Conservation (phyloP, 2,888 invertebrate species). For the Spisula subtruncata region DNA sequence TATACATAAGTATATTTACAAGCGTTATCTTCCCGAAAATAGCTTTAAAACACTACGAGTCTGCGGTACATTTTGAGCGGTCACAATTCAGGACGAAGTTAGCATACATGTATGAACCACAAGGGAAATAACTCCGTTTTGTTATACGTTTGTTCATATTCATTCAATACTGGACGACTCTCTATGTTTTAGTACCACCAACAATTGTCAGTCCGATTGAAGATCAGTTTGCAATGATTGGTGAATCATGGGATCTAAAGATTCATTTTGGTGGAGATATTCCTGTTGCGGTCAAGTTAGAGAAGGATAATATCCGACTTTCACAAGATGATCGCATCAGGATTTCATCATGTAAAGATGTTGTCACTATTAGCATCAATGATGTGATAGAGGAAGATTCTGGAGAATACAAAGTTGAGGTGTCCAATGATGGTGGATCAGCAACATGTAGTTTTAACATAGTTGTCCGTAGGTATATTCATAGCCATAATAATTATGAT, state of each 20-base stretch:
- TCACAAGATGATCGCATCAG: slow-evolving; percentile 83
- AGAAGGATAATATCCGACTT: slow-evolving; percentile 92
- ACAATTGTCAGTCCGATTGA: slow-evolving; percentile 96
- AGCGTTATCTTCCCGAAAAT: too few species aligned
- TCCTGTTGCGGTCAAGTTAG: slow-evolving; percentile 95
- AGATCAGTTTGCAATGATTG: slow-evolving; percentile 96
- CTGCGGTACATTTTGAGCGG: too few species aligned
- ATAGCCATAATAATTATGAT: too few species aligned
- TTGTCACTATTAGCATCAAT: slow-evolving; percentile 97
- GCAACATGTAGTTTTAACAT: slow-evolving; percentile 94
- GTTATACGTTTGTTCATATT: too few species aligned
- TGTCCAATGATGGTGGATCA: slow-evolving; percentile 97
- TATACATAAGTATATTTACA: too few species aligned
- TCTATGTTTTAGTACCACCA: slow-evolving; percentile 89
- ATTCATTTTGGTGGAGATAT: slow-evolving; percentile 98
- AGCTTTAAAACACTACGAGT: too few species aligned
- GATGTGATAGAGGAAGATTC: slow-evolving; percentile 95
- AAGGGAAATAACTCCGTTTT: too few species aligned
- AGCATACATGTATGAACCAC: too few species aligned
- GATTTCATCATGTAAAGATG: slow-evolving; percentile 94
- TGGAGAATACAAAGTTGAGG: slow-evolving; percentile 95
- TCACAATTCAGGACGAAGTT: too few species aligned
- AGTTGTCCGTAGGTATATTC: slow-evolving; percentile 91
- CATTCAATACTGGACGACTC: too few species aligned
- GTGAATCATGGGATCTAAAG: slow-evolving; percentile 99